A percentile compares a stretch with the other conserved stretches of the same genome.
Evolutionary conservation across 1,140 invertebrate species (phyloP).

Genomic region (Oncopodura yosiiana): DNA sequence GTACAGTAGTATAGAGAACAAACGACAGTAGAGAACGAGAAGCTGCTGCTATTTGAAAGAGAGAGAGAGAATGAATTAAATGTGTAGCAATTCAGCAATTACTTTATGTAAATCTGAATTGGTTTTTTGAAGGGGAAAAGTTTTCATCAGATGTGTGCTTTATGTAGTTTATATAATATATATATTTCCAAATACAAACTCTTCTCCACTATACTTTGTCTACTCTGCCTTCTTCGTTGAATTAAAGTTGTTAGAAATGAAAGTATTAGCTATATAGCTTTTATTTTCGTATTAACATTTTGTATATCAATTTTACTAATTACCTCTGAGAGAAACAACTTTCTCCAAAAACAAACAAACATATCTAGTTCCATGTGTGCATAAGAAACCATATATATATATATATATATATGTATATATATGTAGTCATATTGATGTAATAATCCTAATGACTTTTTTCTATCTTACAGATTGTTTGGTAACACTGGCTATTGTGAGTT

Average conservation of each 20-base stretch:
- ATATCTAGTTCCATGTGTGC: no score
- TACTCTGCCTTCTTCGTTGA: not conserved
- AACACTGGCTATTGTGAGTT: constrained; percentile 86
- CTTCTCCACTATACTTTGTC: not conserved
- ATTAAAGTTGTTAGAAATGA: not conserved
- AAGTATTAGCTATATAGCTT: not conserved
- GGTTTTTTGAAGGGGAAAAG: constrained; percentile 27
- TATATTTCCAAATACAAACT: not conserved
- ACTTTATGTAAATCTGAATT: constrained; percentile 35
- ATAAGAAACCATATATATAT: no score
- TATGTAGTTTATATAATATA: not conserved
- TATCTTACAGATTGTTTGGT: constrained; percentile 58
- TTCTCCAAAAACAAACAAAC: no score
- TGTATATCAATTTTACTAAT: not conserved
- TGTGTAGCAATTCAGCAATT: constrained; percentile 35
- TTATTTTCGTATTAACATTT: no score
- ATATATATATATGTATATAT: no score
- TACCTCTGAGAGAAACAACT: no score
- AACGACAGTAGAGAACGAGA: no score
- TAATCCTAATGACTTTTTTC: not conserved
- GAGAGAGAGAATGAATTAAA: constrained; percentile 25
- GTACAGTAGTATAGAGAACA: no score
- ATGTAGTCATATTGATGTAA: not conserved
- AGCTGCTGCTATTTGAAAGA: constrained; percentile 2
- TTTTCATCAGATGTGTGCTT: not conserved